A percentile compares a stretch with the other conserved stretches of the same genome.
Evolutionary conservation across 2,113 vertebrate genomes (phyloP).

Genomic region (Mionectes macconnelli): DNA sequence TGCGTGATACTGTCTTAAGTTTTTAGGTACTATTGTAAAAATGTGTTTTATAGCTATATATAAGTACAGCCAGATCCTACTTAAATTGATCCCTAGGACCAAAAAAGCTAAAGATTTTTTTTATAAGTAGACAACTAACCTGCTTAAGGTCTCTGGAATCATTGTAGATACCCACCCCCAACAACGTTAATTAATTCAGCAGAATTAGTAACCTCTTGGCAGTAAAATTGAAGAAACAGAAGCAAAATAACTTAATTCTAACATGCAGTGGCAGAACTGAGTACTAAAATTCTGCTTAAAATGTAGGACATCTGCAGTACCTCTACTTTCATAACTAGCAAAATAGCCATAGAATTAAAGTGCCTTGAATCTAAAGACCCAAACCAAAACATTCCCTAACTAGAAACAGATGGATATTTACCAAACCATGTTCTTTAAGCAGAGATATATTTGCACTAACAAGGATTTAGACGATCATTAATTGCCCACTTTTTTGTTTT

Average conservation of each 20-base stretch:
- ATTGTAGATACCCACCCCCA: background rate
- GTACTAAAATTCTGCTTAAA: background rate
- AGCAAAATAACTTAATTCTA: background rate
- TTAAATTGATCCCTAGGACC: background rate
- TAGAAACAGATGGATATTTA: background rate
- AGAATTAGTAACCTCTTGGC: background rate
- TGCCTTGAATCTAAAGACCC: background rate
- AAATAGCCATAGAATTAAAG: background rate
- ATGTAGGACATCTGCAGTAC: background rate
- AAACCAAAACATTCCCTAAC: background rate
- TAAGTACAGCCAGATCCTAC: background rate
- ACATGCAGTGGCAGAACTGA: background rate
- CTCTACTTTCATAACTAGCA: background rate
- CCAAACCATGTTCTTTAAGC: background rate
- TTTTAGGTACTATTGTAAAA: background rate
- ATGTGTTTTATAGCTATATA: background rate
- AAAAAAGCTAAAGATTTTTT: background rate
- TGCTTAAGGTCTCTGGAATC: background rate
- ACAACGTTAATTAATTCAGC: background rate
- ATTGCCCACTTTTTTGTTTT: background rate
- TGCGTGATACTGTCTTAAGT: background rate
- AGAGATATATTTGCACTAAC: background rate
- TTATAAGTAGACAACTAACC: background rate
- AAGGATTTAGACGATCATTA: background rate
- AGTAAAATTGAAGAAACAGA: background rate